Evolutionary conservation across 2,113 vertebrate species (phyloP), one percentile per base, ranked within the genome.

Genomic region (Pomatorhinus ruficollis): DNA sequence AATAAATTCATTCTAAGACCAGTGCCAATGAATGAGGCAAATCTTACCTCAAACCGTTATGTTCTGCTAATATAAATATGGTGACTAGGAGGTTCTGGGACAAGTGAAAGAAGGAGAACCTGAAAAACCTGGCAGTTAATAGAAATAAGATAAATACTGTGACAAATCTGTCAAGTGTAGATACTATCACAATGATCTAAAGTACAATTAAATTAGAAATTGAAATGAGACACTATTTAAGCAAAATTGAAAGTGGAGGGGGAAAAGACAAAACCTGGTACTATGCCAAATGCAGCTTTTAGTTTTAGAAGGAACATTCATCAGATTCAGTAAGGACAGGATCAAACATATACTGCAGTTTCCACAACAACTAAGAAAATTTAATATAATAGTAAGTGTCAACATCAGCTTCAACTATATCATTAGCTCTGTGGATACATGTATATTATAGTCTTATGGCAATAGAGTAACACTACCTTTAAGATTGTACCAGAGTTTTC

Each of bases 151-250:
- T 44, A 95, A 97, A 96, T 94, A 96, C 69, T 71, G 70, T 96
- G 94, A 98, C 87, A 95, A 87, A 97, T 92, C 74, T 97, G 71
- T 96, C 96, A 97, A 84, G 83, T 89, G 44, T 23, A 91, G 81
- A 94, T 91, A 90, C 25, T 21, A 22, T 78, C 94, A 94, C 17
- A 89, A 77, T 83, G 61, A 89, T 66, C 81, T 91, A 84, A 94
- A 93, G 95, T 81, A 94, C 56, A 95, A 70, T 89, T 94, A 96
- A 97, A 97, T 97, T 97, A 98, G 95, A 97, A 95, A 97, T 95
- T 81, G 79, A 97, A 97, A 97, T 96, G 89, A 95, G 84, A 78
- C 47, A 89, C 39, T 64, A 47, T 89, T 94, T 90, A 64, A 75
- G 54, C 22, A 91, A 95, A 96, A 70, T 54, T 80, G 54, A 17